Conservation (phyloP, 1,140 invertebrate genomes). For the Saccostrea cuccullata region DNA sequence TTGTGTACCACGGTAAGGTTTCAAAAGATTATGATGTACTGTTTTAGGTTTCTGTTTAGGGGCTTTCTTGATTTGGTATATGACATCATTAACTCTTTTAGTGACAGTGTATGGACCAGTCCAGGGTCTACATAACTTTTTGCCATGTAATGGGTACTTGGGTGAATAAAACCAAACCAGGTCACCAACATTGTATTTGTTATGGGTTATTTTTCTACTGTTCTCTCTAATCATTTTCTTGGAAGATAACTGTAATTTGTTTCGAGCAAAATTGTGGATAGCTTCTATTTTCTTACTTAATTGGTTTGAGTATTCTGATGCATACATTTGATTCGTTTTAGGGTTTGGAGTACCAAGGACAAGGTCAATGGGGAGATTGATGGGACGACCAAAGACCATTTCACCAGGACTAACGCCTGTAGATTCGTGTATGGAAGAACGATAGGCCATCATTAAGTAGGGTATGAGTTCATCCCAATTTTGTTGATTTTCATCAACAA, state of each 20-base stretch:
- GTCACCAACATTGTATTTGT: background rate
- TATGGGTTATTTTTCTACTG: background rate
- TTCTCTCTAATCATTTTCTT: background rate
- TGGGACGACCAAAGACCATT: slow-evolving; percentile 44
- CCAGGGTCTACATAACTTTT: background rate
- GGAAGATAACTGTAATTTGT: background rate
- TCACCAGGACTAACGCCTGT: background rate
- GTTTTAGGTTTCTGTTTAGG: slow-evolving; percentile 29
- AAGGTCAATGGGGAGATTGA: slow-evolving; percentile 50
- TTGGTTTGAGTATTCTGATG: slow-evolving; percentile 1
- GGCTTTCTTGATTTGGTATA: background rate
- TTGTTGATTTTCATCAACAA: slow-evolving; percentile 46
- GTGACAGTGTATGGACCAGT: background rate
- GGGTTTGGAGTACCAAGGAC: slow-evolving; percentile 43
- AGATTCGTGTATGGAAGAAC: too few species aligned
- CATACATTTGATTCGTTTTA: background rate
- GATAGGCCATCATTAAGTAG: too few species aligned
- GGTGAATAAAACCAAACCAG: slow-evolving; percentile 17
- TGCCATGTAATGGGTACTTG: background rate
- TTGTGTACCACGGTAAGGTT: background rate
- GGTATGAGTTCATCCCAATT: slow-evolving; percentile 49
- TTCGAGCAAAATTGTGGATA: slow-evolving; percentile 26
- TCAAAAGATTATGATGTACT: slow-evolving; percentile 41
- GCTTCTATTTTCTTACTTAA: background rate
- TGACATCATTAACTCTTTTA: background rate